A percentile compares a stretch with the other conserved stretches of the same genome.
Evolutionary conservation across 2,888 invertebrate genomes (phyloP).

Genomic region (Cistogaster globosa): DNA sequence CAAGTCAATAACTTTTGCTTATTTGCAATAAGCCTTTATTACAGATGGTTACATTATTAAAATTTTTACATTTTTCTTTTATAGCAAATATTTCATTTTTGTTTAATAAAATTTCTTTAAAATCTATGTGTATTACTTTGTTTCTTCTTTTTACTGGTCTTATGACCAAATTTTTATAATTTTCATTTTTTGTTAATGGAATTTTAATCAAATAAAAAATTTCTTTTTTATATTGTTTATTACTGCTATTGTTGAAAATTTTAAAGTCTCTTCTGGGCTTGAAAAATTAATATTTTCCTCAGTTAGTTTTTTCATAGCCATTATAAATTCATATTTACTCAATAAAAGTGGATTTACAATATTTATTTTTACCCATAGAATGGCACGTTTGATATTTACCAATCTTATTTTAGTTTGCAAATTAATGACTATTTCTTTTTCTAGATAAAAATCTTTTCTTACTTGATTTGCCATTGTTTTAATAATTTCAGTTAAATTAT

Average conservation of each 20-base stretch:
- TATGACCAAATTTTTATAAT: not conserved
- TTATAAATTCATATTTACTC: conserved; percentile 28
- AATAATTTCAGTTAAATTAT: no score
- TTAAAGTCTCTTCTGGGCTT: conserved; percentile 30
- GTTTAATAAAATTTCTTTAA: conserved; percentile 29
- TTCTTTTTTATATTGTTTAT: not conserved
- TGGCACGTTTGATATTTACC: not conserved
- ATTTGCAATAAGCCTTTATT: not conserved
- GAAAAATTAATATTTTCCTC: conserved; percentile 21
- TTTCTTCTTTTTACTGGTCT: not conserved
- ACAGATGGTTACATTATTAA: not conserved
- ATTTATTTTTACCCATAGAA: conserved; percentile 22
- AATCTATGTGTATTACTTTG: conserved; percentile 12
- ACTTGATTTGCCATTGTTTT: no score
- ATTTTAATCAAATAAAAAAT: not conserved
- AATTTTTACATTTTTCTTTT: conserved; percentile 16
- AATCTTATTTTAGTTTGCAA: no score
- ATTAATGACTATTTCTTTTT: no score
- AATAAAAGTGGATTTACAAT: conserved; percentile 40
- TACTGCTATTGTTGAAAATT: conserved; percentile 24
- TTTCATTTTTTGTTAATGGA: no score
- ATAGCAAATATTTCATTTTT: conserved; percentile 14
- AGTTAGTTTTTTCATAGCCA: conserved; percentile 32
- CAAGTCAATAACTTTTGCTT: no score
- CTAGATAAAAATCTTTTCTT: no score